phyloP scores from a whole-genome alignment of 2,113 vertebrate species.

The Indri indri region DNA sequence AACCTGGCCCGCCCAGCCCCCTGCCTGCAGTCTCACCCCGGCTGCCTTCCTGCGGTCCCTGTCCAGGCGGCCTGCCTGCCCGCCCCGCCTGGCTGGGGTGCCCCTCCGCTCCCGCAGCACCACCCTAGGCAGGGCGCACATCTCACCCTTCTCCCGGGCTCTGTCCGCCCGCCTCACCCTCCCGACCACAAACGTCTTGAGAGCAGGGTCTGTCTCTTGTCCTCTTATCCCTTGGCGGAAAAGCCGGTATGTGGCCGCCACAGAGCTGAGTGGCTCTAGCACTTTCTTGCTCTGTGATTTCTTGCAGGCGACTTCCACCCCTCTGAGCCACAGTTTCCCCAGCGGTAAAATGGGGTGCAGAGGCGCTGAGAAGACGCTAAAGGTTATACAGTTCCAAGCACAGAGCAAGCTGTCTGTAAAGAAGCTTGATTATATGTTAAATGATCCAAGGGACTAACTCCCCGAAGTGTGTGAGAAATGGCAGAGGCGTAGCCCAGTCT shows the following conservation, averaged over 20 bases:
- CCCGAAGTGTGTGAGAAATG: accelerated
- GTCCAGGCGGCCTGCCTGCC: not conserved
- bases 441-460: accelerated
- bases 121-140: accelerated
- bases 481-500: accelerated
- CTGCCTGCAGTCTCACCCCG: not conserved
- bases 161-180: not conserved
- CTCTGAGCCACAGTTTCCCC: not conserved
- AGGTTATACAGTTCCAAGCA: not conserved
- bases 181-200: not conserved
- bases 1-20: not conserved
- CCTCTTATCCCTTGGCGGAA: accelerated
- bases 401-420: accelerated
- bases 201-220: not conserved
- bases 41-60: not conserved
- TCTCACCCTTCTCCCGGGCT: accelerated
- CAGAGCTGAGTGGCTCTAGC: not conserved
- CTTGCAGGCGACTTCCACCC: no score
- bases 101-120: not conserved
- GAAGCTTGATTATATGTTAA: accelerated
- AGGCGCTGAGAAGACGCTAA: accelerated
- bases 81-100: accelerated
- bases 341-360: accelerated
- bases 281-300: not conserved
- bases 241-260: accelerated